These are phyloP conservation scores for Toxotes chatareus DNA, from an alignment of 2,113 vertebrate genomes.

Conservation along the genomic window DNA sequence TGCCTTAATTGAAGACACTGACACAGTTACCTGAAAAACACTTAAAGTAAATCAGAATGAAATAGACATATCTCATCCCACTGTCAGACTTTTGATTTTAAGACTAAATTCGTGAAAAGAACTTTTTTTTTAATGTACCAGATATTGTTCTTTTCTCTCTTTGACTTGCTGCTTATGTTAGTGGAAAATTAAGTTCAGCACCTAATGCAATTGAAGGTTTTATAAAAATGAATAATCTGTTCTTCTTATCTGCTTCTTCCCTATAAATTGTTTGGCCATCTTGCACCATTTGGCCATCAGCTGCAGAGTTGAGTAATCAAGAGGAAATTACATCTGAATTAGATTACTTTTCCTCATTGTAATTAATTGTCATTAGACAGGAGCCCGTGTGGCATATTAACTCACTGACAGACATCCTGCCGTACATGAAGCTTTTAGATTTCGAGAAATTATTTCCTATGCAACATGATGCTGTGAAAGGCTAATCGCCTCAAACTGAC, in stretches of 20 bases:
- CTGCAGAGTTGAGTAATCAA: conserved; percentile 48
- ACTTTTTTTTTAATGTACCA: not conserved
- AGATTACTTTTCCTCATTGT: conserved; percentile 68
- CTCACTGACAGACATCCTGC: conserved; percentile 71
- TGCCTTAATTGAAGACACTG: too few relatives aligned
- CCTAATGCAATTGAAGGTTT: conserved; percentile 3
- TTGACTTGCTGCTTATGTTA: not conserved
- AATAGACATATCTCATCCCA: not conserved
- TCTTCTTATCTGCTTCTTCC: conserved; percentile 18
- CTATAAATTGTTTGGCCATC: conserved; percentile 13
- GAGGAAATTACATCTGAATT: conserved; percentile 73
- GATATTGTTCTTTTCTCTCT: not conserved
- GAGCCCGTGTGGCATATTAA: conserved; percentile 64
- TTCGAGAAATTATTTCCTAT: conserved; percentile 63
- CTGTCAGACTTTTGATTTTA: not conserved
- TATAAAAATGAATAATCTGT: not conserved
- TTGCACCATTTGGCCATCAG: conserved; percentile 34
- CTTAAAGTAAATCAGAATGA: not conserved
- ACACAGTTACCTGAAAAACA: not conserved
- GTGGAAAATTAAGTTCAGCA: not conserved
- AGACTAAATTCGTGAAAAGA: not conserved
- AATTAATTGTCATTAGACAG: conserved; percentile 69
- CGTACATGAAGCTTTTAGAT: conserved; percentile 37
- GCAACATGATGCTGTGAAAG: conserved; percentile 20
- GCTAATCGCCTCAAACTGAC: conserved; percentile 50